Base-by-base conservation (phyloP, 2,113 vertebrate genomes). In the Mormoops blainvillei region DNA sequence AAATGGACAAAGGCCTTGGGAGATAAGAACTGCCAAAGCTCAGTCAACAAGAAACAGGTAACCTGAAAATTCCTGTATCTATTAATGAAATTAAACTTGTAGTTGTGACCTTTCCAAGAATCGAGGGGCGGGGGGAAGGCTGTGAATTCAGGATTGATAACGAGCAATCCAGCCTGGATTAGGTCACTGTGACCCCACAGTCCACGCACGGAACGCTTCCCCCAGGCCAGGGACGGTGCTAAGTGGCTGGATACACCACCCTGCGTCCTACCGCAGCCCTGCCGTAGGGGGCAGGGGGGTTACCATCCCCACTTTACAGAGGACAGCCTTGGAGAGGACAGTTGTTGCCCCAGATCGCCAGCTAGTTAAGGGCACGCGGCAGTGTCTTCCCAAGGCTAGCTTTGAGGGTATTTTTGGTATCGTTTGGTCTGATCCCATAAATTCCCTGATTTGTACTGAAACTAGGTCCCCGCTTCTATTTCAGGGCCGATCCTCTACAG, bases 201-300 rank as follows among this genome's bases (percentile, higher is more conserved):
- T 9, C n/a, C 16, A 18, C n/a, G n/a, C n/a, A n/a, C 38, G 15
- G 19, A 43, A 50, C 4, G 45, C 48, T 43, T 76, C 52, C 81
- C n/a, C 6, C 41, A 22, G 0, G 82, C 43, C 50, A 5, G 31
- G 20, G 48, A 3, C 1, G 1, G n/a, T 10, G 19, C 15, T 13
- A 31, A 48, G 45, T 50, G 1, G 12, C 15, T 24, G 4, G 16
- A 2, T n/a, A 5, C 19, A 3, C 7, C n/a, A 11, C 31, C 2
- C 19, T 14, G 45, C 24, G 18, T 3, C 33, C 48, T n/a, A n/a
- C n/a, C n/a, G n/a, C n/a, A n/a, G n/a, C n/a, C n/a, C n/a, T n/a
- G n/a, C n/a, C n/a, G n/a, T n/a, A n/a, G n/a, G n/a, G n/a, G n/a
- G n/a, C n/a, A n/a, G 9, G 1, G 19, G 16, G 0, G 33, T 11